Base-by-base conservation (phyloP, 1,140 invertebrate genomes). In the Heliconius hermathena region DNA sequence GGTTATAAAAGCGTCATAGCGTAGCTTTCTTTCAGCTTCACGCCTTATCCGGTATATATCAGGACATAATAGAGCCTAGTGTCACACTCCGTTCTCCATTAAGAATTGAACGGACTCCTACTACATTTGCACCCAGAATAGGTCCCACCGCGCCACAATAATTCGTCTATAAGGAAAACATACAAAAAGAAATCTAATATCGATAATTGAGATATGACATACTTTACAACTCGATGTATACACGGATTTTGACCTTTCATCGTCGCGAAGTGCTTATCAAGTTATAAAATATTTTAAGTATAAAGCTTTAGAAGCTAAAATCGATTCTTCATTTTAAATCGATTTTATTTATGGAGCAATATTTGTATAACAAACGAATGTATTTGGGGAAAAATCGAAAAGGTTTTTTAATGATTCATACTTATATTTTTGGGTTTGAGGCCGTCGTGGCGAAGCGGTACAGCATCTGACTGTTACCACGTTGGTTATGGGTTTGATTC, bases 141-240 rank as follows among this genome's bases (percentile, higher is more conserved):
- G 8, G n/a, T 3, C 0, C 54, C n/a, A 57, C n/a, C 4, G 11
- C 9, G 22, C 60, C 26, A 26, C 13, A 66, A 66, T 66, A 66
- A 66, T 3, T 22, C 54, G 3, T 22, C 22, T 13, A 26, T 16
- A 66, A 66, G 60, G 60, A 66, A 66, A 66, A 66, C 26, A 16
- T 66, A 29, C 22, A 66, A 29, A 66, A 66, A 29, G 29, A 66
- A 29, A 66, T 66, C 60, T 81, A 72, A 81, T 60, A 81, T 77
- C 74, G 60, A 52, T 80, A 80, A 80, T 81, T 81, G 75, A 81
- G 75, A 41, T 81, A 73, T 77, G 76, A 71, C 79, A 81, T 46
- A 81, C 79, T 74, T 81, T 81, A 81, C 73, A 75, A 46, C 75
- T 66, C 38, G 41, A 46, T 70, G 71, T 80, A 49, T 74, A 73